Percentiles rank a stretch among this genome's conserved stretches.
These are phyloP conservation scores for Gobiocypris rarus DNA, from an alignment of 2,113 vertebrate genomes.

Conservation along the genomic window DNA sequence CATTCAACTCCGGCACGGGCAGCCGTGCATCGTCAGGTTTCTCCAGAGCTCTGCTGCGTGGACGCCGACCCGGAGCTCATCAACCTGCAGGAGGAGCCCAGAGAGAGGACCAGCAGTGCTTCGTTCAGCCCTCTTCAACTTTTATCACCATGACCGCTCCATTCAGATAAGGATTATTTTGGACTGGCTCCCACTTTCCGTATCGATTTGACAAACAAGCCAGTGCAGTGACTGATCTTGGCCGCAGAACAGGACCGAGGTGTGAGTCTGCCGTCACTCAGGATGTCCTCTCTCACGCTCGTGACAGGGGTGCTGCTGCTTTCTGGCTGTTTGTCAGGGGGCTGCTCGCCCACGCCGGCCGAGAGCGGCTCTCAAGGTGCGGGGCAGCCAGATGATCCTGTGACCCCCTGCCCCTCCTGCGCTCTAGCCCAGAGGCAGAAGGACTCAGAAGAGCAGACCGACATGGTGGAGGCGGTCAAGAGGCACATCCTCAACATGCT, in stretches of 20 bases:
- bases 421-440: conserved; percentile 81
- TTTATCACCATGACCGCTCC: conserved; percentile 48
- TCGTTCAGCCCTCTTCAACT: conserved; percentile 14
- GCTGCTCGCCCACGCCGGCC: conserved; percentile 74
- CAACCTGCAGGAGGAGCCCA: conserved; percentile 23
- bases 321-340: conserved; percentile 78
- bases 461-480: conserved; percentile 98
- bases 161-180: conserved; percentile 59
- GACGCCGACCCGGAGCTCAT: conserved; percentile 23
- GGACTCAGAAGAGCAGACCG: conserved; percentile 79
- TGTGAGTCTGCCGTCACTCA: conserved; percentile 39
- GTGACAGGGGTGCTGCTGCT: conserved; percentile 80
- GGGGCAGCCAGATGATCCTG: conserved; percentile 64
- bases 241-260: conserved; percentile 11
- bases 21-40: conserved; percentile 57
- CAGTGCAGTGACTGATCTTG: conserved; percentile 14
- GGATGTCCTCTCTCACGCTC: conserved; percentile 69
- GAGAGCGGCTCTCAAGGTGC: conserved; percentile 7
- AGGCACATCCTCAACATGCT: conserved; percentile 95
- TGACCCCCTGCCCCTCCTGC: conserved; percentile 85
- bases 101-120: not conserved
- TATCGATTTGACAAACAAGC: conserved; percentile 27
- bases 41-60: conserved; percentile 53
- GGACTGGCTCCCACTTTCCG: conserved; percentile 17
- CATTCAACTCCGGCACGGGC: conserved; percentile 63